Percentiles rank a stretch among this genome's conserved stretches.
Conservation (phyloP, 2,113 vertebrate genomes). For the Tauraco erythrolophus region DNA sequence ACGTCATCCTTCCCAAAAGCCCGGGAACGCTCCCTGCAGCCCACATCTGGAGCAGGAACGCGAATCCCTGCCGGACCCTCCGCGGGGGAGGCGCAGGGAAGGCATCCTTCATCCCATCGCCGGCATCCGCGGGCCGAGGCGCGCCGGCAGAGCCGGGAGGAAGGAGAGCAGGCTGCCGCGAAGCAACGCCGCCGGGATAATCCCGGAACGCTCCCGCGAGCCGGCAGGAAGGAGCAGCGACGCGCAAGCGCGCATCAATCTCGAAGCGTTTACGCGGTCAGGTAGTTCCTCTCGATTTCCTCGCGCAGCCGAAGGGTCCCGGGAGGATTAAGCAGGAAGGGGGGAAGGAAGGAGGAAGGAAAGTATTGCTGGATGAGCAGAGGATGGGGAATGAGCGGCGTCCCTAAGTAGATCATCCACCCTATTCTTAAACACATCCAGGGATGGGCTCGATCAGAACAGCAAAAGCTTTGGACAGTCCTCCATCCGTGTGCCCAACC, state of each 20-base stretch:
- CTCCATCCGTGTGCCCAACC: no score
- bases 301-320: not conserved
- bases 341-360: not conserved
- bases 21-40: not conserved
- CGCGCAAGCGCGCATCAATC: not conserved
- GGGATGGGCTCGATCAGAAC: no score
- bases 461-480: no score
- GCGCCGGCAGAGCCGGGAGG: not conserved
- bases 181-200: not conserved
- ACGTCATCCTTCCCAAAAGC: not conserved
- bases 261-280: rapidly evolving
- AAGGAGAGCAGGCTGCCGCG: not conserved
- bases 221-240: not conserved
- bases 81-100: not conserved
- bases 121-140: not conserved
- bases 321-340: not conserved
- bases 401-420: no score
- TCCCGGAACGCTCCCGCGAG: not conserved
- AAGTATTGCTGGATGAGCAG: not conserved
- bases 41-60: not conserved
- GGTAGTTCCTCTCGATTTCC: not conserved
- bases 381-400: not conserved
- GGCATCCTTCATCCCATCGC: not conserved
- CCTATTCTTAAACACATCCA: no score
- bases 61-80: not conserved